Evolutionary conservation across 2,797 vertebrate genomes (phyloP), one percentile per base, ranked within the genome.

Genomic region (Anniella stebbinsi): DNA sequence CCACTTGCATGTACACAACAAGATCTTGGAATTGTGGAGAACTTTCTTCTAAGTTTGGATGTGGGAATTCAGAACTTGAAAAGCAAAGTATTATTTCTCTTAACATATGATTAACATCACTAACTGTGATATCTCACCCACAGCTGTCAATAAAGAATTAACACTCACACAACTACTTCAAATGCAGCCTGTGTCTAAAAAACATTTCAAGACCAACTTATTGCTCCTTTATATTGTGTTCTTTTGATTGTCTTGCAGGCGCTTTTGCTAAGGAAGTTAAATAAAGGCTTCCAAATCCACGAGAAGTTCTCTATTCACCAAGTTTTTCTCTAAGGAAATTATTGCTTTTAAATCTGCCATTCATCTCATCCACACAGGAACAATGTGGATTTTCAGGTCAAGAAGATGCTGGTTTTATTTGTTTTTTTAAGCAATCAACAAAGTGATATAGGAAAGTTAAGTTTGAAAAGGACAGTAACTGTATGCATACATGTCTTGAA

Each of bases 371-470:
- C 87, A 67, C 67, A 67, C 1, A 90, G 87, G 66, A 94, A 30
- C n/a, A 87, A 91, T 91, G 67, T 69, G 75, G 72, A 92, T 95
- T 96, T 93, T 90, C 91, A 93, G 91, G 80, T 91, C 89, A 89
- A 87, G 83, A 81, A 88, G 36, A 70, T 69, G 51, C 21, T 36
- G 41, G 67, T 8, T 51, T 48, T 30, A 67, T 21, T 48, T 30
- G 51, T 21, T 41, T 36, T 38, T 8, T 87, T 51, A 41, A 81
- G 51, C 25, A 88, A 95, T 93, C 87, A 85, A 89, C 87, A 91
- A 87, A 15, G 4, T 77, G 57, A 45, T 0, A 0, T 30, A 80
- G 89, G 75, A 92, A 94, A 95, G 80, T 33, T 88, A 38, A 80
- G 7, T 75, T 90, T 87, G 48, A 90, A 88, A 93, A 93, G 18